Percentiles rank a stretch among this genome's conserved stretches.
These are phyloP conservation scores for Melipona quadrifasciata DNA, from an alignment of 1,140 invertebrate species.

Conservation along the genomic window DNA sequence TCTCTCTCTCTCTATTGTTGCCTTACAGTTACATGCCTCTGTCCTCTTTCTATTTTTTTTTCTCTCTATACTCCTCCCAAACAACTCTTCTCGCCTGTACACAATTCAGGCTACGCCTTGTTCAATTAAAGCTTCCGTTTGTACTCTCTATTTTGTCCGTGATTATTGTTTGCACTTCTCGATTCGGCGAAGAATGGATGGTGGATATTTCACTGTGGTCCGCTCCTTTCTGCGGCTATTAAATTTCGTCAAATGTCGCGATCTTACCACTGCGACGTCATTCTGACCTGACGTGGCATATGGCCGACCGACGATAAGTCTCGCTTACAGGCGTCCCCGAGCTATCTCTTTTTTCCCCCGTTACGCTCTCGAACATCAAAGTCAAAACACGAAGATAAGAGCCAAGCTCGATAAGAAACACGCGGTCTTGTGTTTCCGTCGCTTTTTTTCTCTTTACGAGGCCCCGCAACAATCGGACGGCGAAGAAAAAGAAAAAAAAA, in stretches of 20 bases:
- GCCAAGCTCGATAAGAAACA: conserved; percentile 16
- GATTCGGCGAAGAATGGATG: conserved; percentile 27
- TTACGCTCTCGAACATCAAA: background rate
- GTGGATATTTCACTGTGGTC: conserved; percentile 48
- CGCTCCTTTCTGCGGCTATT: conserved; percentile 45
- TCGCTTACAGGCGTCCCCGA: conserved; percentile 31
- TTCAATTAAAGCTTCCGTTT: conserved; percentile 17
- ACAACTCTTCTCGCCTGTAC: conserved; percentile 36
- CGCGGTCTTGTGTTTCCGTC: background rate
- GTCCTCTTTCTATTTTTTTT: background rate
- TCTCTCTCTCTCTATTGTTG: background rate
- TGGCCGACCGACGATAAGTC: conserved; percentile 43
- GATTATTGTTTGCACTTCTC: conserved; percentile 35
- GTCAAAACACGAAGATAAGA: conserved; percentile 2
- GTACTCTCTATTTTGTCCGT: conserved; percentile 9
- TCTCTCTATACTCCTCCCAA: conserved; percentile 1
- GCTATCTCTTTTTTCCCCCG: conserved; percentile 28
- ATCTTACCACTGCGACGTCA: conserved; percentile 60
- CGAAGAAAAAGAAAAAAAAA: background rate
- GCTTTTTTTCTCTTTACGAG: background rate
- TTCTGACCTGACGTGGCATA: conserved; percentile 63
- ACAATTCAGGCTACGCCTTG: conserved; percentile 20
- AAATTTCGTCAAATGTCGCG: conserved; percentile 59
- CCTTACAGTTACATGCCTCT: background rate
- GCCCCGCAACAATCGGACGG: conserved; percentile 1